A percentile compares a stretch with the other conserved stretches of the same genome.
phyloP scores from a whole-genome alignment of 1,140 invertebrate species.

The Drosophila takahashii region DNA sequence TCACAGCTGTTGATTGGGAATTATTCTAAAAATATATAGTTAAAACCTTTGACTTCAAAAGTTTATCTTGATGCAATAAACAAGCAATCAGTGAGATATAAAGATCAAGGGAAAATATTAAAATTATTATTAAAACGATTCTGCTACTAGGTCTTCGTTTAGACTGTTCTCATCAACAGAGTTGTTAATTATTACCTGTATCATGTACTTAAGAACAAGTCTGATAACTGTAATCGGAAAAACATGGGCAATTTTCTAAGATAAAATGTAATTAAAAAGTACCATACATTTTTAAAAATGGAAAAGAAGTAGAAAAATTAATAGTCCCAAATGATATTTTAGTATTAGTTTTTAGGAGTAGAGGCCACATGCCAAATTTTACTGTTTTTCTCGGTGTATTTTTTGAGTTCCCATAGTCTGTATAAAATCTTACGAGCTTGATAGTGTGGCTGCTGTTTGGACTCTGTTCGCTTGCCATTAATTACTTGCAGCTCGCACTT shows the following conservation, averaged over 20 bases:
- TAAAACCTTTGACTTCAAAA: conserved; percentile 6
- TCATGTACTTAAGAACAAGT: neutral
- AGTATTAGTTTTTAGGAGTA: no score
- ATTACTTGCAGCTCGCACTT: conserved; percentile 39
- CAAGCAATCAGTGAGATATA: neutral
- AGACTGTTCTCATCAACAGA: neutral
- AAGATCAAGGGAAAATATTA: neutral
- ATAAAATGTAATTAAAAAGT: neutral
- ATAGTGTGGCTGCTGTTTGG: conserved; percentile 10
- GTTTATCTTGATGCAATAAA: neutral
- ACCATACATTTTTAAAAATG: neutral
- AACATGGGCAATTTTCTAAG: neutral
- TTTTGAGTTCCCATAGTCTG: neutral
- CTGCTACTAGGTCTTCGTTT: no score
- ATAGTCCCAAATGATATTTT: no score
- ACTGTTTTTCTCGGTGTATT: conserved; percentile 3
- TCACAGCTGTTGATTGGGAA: conserved; percentile 20
- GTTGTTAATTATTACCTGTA: neutral
- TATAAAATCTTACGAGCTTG: neutral
- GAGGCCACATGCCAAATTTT: no score
- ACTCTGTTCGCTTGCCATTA: conserved; percentile 40
- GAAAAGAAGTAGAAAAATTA: neutral
- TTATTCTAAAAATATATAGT: conserved; percentile 36
- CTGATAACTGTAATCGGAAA: neutral
- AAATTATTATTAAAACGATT: no score